phyloP scores from a whole-genome alignment of 2,113 vertebrate species.

The Sclerurus mexicanus region DNA sequence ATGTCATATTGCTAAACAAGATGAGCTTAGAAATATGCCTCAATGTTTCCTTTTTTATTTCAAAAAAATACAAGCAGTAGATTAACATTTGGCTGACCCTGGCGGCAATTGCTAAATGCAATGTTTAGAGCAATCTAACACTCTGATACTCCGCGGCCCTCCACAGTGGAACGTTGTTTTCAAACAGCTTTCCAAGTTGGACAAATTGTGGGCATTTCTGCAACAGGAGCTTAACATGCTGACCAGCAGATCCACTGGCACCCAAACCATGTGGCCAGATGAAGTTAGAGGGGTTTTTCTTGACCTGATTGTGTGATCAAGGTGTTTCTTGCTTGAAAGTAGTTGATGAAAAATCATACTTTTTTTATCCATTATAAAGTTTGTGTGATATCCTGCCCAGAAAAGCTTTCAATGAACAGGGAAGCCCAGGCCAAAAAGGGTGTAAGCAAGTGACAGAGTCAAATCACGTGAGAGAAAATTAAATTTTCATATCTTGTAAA shows the following conservation, averaged over 20 bases:
- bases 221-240: not conserved
- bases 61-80: conserved; percentile 60
- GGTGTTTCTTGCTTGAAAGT: not conserved
- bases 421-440: conserved; percentile 1
- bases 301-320: not conserved
- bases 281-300: accelerated
- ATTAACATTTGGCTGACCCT: conserved; percentile 68
- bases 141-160: not conserved
- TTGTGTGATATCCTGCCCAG: conserved; percentile 16
- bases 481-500: conserved; percentile 80
- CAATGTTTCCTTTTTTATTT: conserved; percentile 39
- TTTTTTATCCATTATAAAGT: conserved; percentile 41
- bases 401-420: conserved; percentile 51
- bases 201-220: not conserved
- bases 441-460: conserved; percentile 47
- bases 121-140: conserved; percentile 38
- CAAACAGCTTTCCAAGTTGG: conserved; percentile 14
- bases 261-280: not conserved
- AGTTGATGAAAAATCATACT: not conserved
- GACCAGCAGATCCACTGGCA: not conserved
- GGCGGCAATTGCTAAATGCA: conserved; percentile 36
- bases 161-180: not conserved
- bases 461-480: conserved; percentile 72
- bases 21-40: conserved; percentile 35
- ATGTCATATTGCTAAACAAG: conserved; percentile 54